These are phyloP conservation scores for Marcusenius ussheri DNA, from an alignment of 2,113 vertebrate species.

Conservation along the genomic window DNA sequence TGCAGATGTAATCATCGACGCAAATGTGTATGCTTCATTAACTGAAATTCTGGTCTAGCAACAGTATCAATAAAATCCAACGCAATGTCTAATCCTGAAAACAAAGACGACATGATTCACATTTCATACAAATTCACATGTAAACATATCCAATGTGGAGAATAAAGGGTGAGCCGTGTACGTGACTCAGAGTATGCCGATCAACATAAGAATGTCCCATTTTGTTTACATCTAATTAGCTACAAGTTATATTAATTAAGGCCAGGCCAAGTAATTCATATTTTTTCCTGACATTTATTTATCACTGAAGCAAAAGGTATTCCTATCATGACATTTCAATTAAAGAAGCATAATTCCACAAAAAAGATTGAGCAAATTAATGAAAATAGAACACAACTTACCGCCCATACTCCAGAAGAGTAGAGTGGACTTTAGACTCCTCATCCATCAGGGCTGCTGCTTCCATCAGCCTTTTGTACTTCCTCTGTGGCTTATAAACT, in stretches of 20 bases:
- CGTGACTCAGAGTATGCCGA: background rate
- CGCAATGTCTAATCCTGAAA: background rate
- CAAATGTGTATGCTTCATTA: background rate
- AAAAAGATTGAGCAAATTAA: background rate
- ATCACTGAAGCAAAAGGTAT: background rate
- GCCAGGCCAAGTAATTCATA: background rate
- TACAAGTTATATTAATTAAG: background rate
- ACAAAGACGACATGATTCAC: background rate
- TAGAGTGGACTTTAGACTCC: conserved; percentile 88
- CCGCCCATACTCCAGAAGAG: conserved; percentile 91
- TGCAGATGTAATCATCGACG: background rate
- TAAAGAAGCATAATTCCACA: background rate
- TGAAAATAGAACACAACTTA: conserved; percentile 35
- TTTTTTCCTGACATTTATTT: background rate
- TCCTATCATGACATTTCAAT: background rate
- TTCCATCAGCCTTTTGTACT: conserved; percentile 76
- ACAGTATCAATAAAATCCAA: background rate
- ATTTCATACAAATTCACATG: background rate
- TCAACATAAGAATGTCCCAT: background rate
- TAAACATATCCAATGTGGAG: background rate
- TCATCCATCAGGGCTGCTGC: conserved; percentile 80
- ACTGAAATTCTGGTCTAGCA: background rate
- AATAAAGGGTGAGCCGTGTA: background rate
- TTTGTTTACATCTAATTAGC: background rate
- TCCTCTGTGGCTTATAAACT: conserved; percentile 86